Conservation (phyloP, 2,113 vertebrate species). For the Brienomyrus brachyistius region DNA sequence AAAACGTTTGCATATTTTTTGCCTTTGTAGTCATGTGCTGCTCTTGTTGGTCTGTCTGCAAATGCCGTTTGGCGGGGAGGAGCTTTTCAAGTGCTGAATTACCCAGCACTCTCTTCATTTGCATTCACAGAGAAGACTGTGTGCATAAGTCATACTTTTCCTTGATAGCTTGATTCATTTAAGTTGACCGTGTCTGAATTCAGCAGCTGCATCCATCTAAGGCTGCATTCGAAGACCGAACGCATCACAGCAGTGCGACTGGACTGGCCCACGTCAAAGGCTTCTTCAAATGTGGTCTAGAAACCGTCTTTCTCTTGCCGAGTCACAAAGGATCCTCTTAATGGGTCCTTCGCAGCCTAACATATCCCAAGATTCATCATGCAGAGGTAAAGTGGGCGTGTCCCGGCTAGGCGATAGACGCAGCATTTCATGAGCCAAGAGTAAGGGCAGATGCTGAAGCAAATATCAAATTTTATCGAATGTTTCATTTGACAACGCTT, state of each 20-base stretch:
- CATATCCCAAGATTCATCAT: not conserved
- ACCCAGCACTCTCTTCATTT: not conserved
- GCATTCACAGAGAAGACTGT: not conserved
- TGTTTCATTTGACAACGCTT: not conserved
- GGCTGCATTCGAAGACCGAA: not conserved
- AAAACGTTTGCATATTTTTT: not conserved
- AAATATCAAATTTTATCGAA: not conserved
- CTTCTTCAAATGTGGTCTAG: not conserved
- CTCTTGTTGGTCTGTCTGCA: not conserved
- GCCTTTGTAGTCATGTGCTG: not conserved
- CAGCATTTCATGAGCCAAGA: not conserved
- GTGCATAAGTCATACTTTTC: not conserved
- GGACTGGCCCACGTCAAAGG: not conserved
- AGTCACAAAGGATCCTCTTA: not conserved
- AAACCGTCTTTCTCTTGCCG: not conserved
- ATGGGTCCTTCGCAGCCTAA: not conserved
- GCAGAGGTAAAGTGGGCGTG: not conserved
- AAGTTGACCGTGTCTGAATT: not conserved
- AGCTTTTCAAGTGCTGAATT: not conserved
- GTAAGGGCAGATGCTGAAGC: not conserved
- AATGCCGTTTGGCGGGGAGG: not conserved
- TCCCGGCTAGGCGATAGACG: not conserved
- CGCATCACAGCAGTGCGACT: not conserved
- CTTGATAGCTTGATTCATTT: not conserved
- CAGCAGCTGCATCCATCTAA: not conserved